These are phyloP conservation scores for Magallana gigas DNA, from an alignment of 1,140 invertebrate species.

Conservation along the genomic window DNA sequence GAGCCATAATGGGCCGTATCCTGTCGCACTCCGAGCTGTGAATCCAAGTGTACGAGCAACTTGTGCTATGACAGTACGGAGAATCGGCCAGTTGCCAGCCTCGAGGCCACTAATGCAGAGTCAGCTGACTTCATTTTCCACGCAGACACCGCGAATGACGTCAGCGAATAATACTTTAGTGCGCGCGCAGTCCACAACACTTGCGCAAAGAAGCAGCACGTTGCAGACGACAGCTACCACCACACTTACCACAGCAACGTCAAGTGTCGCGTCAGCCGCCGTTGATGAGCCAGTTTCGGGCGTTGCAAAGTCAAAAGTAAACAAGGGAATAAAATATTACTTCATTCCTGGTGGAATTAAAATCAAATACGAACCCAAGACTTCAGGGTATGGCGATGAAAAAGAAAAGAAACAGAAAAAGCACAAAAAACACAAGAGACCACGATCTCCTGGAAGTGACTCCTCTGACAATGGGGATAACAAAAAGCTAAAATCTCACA, in stretches of 20 bases:
- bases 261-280: neutral
- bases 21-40: neutral
- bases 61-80: too few species aligned
- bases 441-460: neutral
- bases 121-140: neutral
- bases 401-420: conserved; percentile 3
- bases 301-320: conserved; percentile 37
- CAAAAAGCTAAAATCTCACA: neutral
- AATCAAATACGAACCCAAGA: conserved; percentile 32
- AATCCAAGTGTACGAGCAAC: neutral
- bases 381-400: conserved; percentile 6
- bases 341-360: conserved; percentile 30
- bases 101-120: neutral
- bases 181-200: neutral
- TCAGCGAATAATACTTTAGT: neutral
- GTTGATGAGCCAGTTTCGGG: conserved; percentile 25
- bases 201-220: neutral
- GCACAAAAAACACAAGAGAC: conserved; percentile 6
- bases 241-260: neutral
- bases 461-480: neutral
- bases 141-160: neutral
- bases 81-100: neutral
- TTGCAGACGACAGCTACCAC: neutral
- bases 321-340: conserved; percentile 40
- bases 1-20: neutral